These are phyloP conservation scores for Vollenhovia emeryi DNA, from an alignment of 1,140 invertebrate genomes.

Conservation along the genomic window DNA sequence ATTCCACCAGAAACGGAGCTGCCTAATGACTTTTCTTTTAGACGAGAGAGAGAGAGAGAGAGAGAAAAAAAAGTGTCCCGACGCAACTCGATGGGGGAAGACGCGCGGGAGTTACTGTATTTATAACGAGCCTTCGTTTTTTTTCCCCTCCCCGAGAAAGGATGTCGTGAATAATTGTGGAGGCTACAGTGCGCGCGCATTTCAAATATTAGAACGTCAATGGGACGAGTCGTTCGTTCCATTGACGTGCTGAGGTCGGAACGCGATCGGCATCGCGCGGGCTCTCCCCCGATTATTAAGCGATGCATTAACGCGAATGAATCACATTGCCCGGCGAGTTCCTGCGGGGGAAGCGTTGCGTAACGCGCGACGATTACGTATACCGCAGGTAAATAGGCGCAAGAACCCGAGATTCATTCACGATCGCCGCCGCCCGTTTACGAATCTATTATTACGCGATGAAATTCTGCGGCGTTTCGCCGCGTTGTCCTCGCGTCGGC, in stretches of 20 bases:
- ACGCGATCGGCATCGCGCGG: background rate
- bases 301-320: background rate
- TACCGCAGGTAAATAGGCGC: background rate
- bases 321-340: background rate
- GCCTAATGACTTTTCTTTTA: background rate
- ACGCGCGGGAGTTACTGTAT: background rate
- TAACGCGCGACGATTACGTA: conserved; percentile 6
- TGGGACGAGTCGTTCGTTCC: background rate
- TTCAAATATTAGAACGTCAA: background rate
- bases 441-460: background rate
- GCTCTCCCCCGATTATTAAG: background rate
- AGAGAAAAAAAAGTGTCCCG: background rate
- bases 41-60: no score
- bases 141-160: background rate
- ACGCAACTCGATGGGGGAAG: no score
- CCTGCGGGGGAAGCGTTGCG: background rate
- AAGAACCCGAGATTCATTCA: conserved; percentile 7
- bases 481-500: background rate
- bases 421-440: background rate
- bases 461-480: background rate
- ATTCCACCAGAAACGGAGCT: background rate
- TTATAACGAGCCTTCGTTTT: background rate
- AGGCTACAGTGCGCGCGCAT: background rate
- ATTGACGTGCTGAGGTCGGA: background rate
- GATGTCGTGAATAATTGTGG: background rate